These are phyloP conservation scores for Scrobipalpa atriplicella DNA, from an alignment of 2,888 invertebrate species.

Conservation along the genomic window DNA sequence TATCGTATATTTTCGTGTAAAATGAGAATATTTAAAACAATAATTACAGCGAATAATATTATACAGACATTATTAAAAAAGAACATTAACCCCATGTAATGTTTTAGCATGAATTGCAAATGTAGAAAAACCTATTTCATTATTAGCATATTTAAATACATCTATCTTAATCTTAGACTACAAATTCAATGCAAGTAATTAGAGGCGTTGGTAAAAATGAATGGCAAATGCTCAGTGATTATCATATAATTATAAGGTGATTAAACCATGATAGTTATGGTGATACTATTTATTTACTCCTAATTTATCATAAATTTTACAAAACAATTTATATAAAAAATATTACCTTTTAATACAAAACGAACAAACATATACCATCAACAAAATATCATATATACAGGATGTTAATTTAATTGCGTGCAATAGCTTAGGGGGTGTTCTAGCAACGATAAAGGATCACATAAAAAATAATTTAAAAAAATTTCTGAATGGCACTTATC, in stretches of 20 bases:
- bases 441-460: too few species aligned
- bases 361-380: constrained; percentile 5
- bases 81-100: constrained; percentile 23
- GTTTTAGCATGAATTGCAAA: constrained; percentile 13
- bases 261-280: constrained; percentile 9
- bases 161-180: constrained; percentile 14
- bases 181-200: constrained; percentile 28
- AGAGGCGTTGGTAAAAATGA: constrained; percentile 27
- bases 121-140: constrained; percentile 10
- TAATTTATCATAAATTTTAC: neutral
- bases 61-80: neutral
- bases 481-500: constrained; percentile 14
- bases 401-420: too few species aligned
- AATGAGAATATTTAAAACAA: too few species aligned
- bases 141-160: neutral
- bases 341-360: neutral
- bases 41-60: neutral
- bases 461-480: too few species aligned
- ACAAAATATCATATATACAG: neutral
- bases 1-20: too few species aligned
- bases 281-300: neutral
- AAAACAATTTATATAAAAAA: constrained; percentile 4
- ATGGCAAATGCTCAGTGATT: constrained; percentile 28
- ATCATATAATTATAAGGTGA: neutral
- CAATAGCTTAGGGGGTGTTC: too few species aligned